phyloP scores from a whole-genome alignment of 1,140 invertebrate species.

The Heliconius himera region DNA sequence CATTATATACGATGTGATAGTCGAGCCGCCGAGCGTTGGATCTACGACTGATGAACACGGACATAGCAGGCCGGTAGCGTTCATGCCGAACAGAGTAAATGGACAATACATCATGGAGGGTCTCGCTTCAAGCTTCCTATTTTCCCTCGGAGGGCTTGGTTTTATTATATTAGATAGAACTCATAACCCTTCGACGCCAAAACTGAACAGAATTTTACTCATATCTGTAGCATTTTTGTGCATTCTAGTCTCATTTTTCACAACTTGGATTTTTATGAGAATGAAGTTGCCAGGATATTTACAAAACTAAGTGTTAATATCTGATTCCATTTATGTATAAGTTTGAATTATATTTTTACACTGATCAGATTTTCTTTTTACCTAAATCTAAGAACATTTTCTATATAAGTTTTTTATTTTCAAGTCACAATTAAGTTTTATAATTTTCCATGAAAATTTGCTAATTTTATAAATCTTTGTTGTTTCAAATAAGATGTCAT shows the following conservation, averaged over 20 bases:
- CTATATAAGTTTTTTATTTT: neutral
- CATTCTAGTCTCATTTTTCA: conserved; percentile 96
- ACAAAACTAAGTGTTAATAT: conserved; percentile 74
- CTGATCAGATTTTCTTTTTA: conserved; percentile 26
- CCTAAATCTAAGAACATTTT: neutral
- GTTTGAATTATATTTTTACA: conserved; percentile 69
- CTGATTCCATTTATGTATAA: conserved; percentile 49
- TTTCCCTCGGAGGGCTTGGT: conserved; percentile 96
- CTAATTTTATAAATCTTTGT: neutral
- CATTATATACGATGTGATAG: conserved; percentile 99
- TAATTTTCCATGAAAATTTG: too few relatives aligned
- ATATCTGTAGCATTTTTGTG: conserved; percentile 96
- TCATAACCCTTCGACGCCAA: conserved; percentile 94
- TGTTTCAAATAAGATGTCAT: neutral
- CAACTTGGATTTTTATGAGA: conserved; percentile 99
- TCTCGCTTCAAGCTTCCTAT: conserved; percentile 97
- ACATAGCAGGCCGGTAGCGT: conserved; percentile 96
- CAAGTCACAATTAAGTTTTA: neutral
- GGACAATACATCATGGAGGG: conserved; percentile 99
- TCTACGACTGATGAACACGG: conserved; percentile 98
- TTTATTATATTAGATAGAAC: conserved; percentile 98
- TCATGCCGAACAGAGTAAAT: conserved; percentile 99
- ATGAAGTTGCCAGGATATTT: conserved; percentile 96
- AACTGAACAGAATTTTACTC: conserved; percentile 95
- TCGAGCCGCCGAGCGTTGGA: conserved; percentile 98